Conservation (phyloP, 1,140 invertebrate species). For the Caligus rogercresseyi region DNA sequence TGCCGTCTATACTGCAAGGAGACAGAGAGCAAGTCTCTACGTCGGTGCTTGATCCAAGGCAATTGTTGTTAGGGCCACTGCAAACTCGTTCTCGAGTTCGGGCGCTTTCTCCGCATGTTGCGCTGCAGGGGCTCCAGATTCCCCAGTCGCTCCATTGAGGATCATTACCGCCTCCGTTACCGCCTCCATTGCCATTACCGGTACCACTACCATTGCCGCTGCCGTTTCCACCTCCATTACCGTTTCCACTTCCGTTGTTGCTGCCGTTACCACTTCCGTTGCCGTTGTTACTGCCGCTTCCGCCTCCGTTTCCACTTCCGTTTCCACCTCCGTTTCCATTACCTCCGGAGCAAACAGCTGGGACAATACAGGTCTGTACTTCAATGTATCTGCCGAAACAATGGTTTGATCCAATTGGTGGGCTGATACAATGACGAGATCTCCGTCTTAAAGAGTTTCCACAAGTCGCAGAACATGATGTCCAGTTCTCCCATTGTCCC, state of each 20-base stretch:
- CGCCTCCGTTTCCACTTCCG: conserved; percentile 1
- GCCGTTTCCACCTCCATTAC: not conserved
- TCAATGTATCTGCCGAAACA: too few relatives aligned
- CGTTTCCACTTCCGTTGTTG: not conserved
- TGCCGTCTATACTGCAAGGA: not conserved
- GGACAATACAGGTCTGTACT: too few relatives aligned
- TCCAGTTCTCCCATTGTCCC: too few relatives aligned
- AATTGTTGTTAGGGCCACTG: not conserved
- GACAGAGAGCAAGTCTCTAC: not conserved
- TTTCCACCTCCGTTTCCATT: conserved; percentile 2
- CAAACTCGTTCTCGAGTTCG: not conserved
- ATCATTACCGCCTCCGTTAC: not conserved
- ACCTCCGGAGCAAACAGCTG: too few relatives aligned
- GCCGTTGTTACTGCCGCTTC: not conserved
- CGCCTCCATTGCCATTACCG: not conserved
- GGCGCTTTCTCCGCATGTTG: not conserved
- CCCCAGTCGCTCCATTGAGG: not conserved
- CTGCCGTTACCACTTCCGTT: not conserved
- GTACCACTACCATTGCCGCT: not conserved
- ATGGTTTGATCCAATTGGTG: too few relatives aligned
- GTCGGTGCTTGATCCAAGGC: not conserved
- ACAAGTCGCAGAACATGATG: too few relatives aligned
- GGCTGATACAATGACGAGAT: too few relatives aligned
- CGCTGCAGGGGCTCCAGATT: not conserved
- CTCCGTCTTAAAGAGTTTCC: too few relatives aligned